Conservation (phyloP, 2,113 vertebrate genomes). For the Vidua chalybeata region DNA sequence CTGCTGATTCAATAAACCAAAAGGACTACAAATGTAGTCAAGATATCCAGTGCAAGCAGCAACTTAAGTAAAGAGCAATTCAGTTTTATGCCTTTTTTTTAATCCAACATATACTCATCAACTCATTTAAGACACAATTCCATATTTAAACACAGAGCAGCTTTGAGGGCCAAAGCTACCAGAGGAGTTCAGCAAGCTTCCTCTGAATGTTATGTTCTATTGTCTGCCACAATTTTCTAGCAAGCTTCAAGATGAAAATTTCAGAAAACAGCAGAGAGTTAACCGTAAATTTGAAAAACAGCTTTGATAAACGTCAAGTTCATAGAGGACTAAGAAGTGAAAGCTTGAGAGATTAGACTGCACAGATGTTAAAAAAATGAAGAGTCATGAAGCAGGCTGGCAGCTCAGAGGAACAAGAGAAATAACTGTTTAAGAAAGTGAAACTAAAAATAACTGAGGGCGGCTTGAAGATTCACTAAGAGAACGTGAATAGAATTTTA, state of each 20-base stretch:
- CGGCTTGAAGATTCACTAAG: constrained; percentile 28
- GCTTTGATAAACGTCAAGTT: constrained; percentile 59
- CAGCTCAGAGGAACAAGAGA: constrained; percentile 60
- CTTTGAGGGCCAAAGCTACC: background rate
- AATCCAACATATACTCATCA: background rate
- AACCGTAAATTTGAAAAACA: constrained; percentile 53
- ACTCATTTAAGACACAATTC: constrained; percentile 40
- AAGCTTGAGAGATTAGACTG: constrained; percentile 67
- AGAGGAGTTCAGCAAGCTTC: background rate
- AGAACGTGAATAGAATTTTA: constrained; percentile 59
- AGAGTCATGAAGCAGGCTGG: constrained; percentile 65
- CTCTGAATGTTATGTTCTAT: constrained; percentile 6
- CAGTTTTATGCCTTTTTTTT: background rate
- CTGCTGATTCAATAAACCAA: background rate
- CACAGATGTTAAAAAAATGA: constrained; percentile 68
- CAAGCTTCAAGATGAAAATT: constrained; percentile 46
- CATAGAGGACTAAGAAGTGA: constrained; percentile 52
- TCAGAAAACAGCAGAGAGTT: constrained; percentile 47
- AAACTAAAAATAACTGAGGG: constrained; percentile 68
- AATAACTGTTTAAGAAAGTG: constrained; percentile 67
- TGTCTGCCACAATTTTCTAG: constrained; percentile 30
- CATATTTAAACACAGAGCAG: constrained; percentile 24
- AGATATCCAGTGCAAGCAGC: background rate
- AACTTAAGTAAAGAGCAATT: constrained; percentile 7
- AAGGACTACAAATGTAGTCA: background rate